phyloP scores from a whole-genome alignment of 1,140 invertebrate genomes.

The Eumaeus atala region DNA sequence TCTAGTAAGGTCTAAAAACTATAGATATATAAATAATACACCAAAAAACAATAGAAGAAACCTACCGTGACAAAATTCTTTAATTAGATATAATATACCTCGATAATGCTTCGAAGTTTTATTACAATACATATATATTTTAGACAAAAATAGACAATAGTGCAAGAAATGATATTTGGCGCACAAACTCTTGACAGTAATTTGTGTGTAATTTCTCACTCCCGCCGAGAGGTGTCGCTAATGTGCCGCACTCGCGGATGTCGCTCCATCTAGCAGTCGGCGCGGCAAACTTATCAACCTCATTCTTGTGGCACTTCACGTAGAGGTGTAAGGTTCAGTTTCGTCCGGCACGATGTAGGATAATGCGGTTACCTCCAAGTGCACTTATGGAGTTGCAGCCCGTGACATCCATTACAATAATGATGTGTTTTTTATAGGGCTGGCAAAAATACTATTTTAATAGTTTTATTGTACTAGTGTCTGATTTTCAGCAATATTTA shows the following conservation, averaged over 20 bases:
- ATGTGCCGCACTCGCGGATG: slow-evolving; percentile 59
- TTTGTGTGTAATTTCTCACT: slow-evolving; percentile 63
- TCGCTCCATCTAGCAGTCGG: slow-evolving; percentile 50
- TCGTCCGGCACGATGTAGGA: slow-evolving; percentile 16
- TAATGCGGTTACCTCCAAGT: slow-evolving; percentile 40
- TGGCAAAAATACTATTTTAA: slow-evolving; percentile 19
- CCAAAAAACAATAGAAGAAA: too few relatives aligned
- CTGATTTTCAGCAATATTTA: too few relatives aligned
- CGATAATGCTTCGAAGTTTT: too few relatives aligned
- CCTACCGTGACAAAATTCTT: too few relatives aligned
- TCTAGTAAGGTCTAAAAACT: too few relatives aligned
- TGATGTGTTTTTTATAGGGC: slow-evolving; percentile 56
- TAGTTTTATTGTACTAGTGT: not conserved
- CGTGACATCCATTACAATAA: slow-evolving; percentile 71
- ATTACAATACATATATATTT: too few relatives aligned
- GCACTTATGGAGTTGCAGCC: slow-evolving; percentile 57
- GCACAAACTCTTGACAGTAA: slow-evolving; percentile 45
- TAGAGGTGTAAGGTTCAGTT: slow-evolving; percentile 19
- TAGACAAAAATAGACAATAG: too few relatives aligned
- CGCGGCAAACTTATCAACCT: slow-evolving; percentile 28
- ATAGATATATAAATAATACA: too few relatives aligned
- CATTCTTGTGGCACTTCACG: slow-evolving; percentile 22
- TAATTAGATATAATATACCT: too few relatives aligned
- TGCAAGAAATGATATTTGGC: not conserved
- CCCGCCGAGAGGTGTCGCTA: slow-evolving; percentile 60